Evolutionary conservation across 2,113 vertebrate genomes (phyloP).

Genomic region (Cyprinodon brontotheroides): DNA sequence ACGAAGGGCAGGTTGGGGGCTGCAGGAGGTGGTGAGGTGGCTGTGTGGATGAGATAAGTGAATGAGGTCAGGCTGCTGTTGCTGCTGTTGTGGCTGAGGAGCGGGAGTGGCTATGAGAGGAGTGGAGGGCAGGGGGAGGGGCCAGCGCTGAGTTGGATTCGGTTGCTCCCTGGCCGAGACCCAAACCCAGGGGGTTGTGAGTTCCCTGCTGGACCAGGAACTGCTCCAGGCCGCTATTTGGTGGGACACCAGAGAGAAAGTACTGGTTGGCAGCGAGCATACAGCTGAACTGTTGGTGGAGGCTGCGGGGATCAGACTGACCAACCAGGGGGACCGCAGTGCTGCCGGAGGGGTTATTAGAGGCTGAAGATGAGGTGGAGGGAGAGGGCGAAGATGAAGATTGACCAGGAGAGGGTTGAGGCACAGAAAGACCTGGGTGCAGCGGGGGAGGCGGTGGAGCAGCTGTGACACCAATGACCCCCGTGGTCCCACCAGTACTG

Average conservation of each 20-base stretch:
- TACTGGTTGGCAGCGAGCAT: constrained; percentile 86
- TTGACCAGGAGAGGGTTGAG: constrained; percentile 77
- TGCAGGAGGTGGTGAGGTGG: constrained; percentile 82
- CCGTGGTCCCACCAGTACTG: constrained; percentile 61
- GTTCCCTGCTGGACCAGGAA: constrained; percentile 83
- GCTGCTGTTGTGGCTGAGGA: constrained; percentile 78
- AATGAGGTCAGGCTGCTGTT: constrained; percentile 80
- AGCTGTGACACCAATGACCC: constrained; percentile 76
- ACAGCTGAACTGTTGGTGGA: constrained; percentile 86
- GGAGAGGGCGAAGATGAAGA: constrained; percentile 77
- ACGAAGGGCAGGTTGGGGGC: constrained; percentile 76
- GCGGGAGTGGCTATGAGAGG: constrained; percentile 75
- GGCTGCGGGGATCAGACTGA: constrained; percentile 82
- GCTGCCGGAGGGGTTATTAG: constrained; percentile 77
- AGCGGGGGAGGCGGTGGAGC: constrained; percentile 78
- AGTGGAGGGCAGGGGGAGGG: constrained; percentile 80
- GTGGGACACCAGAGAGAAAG: constrained; percentile 81
- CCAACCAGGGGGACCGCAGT: constrained; percentile 77
- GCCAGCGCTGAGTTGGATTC: constrained; percentile 78
- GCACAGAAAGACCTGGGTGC: constrained; percentile 80
- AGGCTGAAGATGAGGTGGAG: constrained; percentile 72
- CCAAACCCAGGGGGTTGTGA: constrained; percentile 81
- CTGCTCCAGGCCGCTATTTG: constrained; percentile 83
- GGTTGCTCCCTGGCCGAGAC: constrained; percentile 68
- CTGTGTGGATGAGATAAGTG: constrained; percentile 81